Evolutionary conservation across 2,797 vertebrate species (phyloP).

Genomic region (Knipowitschia caucasica): DNA sequence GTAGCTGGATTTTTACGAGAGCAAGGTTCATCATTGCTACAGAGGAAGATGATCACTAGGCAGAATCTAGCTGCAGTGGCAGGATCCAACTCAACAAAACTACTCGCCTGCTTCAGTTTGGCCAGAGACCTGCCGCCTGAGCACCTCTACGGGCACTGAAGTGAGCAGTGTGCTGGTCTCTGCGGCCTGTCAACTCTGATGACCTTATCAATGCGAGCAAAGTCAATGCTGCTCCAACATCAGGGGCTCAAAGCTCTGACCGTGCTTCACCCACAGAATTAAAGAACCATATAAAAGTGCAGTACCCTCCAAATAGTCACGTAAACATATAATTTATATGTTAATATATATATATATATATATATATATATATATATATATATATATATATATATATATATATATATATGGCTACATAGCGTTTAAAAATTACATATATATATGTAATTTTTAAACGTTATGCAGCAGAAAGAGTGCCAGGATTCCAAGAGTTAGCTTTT

Average conservation of each 20-base stretch:
- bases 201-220: constrained; percentile 75
- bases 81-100: constrained; percentile 75
- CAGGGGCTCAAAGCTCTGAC: constrained; percentile 11
- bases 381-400: too few relatives aligned
- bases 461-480: constrained; percentile 35
- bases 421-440: too few relatives aligned
- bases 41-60: constrained; percentile 74
- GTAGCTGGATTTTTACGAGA: constrained; percentile 28
- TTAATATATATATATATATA: too few relatives aligned
- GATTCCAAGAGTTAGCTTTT: constrained; percentile 34
- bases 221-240: constrained; percentile 49
- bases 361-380: too few relatives aligned
- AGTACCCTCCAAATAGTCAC: constrained; percentile 37
- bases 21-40: constrained; percentile 59
- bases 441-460: too few relatives aligned
- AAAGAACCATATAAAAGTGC: constrained; percentile 31
- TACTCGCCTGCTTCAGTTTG: constrained; percentile 65
- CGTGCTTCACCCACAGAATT: constrained; percentile 8
- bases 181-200: constrained; percentile 56
- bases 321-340: too few relatives aligned
- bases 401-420: too few relatives aligned
- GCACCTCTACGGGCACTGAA: constrained; percentile 45
- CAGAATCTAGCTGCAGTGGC: constrained; percentile 69
- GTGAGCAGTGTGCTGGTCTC: constrained; percentile 49
- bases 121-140: constrained; percentile 55